Conservation (phyloP, 2,797 vertebrate species). For the Chlorospingus semifuscus region DNA sequence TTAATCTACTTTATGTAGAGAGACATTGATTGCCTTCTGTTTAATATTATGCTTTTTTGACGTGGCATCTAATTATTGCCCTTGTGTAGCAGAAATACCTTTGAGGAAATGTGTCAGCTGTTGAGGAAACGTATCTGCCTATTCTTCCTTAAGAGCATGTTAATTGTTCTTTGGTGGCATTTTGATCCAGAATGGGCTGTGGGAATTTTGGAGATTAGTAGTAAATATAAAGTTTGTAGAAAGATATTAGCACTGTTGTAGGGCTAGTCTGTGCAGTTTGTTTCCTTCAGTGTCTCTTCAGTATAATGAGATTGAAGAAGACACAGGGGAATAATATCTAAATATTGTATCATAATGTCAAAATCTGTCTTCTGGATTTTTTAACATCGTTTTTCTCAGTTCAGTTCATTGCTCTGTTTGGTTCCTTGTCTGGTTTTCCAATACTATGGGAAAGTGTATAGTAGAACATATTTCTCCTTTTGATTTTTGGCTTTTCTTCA, state of each 20-base stretch:
- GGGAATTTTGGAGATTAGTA: not conserved
- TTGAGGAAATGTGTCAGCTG: not conserved
- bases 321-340: not conserved
- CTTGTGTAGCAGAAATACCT: not conserved
- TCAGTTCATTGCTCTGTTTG: not conserved
- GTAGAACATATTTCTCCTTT: not conserved
- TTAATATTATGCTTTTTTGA: not conserved
- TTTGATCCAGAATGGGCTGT: not conserved
- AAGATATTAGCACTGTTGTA: not conserved
- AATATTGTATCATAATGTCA: not conserved
- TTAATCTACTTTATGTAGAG: not conserved
- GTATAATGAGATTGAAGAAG: not conserved
- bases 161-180: not conserved
- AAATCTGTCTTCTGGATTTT: not conserved
- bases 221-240: not conserved
- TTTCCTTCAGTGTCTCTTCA: not conserved
- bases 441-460: not conserved
- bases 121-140: not conserved
- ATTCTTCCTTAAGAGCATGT: not conserved
- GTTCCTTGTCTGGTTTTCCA: not conserved
- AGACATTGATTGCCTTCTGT: not conserved
- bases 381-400: not conserved
- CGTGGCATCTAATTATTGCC: not conserved
- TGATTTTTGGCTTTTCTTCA: not conserved
- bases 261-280: not conserved